Evolutionary conservation across 2,113 vertebrate species (phyloP).

Genomic region (Indri indri): DNA sequence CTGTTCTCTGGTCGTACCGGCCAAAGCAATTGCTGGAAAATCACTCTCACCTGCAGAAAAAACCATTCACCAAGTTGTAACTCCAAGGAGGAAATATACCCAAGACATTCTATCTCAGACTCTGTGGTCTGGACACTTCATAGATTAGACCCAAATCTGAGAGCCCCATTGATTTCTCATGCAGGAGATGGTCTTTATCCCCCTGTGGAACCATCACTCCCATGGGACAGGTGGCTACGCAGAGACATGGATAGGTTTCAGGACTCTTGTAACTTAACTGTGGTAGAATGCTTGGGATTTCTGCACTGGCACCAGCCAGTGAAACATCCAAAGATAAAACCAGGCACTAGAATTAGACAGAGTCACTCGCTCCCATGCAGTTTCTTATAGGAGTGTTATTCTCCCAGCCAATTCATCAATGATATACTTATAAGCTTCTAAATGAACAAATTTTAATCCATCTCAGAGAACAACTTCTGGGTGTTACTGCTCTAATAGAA

Average conservation of each 20-base stretch:
- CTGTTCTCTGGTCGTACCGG: not conserved
- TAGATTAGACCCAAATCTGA: not conserved
- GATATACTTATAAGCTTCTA: not conserved
- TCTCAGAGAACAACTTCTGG: not conserved
- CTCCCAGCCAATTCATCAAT: not conserved
- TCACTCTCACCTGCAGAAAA: constrained; percentile 42
- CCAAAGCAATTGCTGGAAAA: not conserved
- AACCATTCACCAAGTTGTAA: not conserved
- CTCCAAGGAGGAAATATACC: not conserved
- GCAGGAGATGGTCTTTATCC: not conserved
- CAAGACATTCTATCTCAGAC: not conserved
- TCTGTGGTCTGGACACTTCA: not conserved
- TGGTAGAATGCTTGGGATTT: not conserved
- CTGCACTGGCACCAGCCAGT: not conserved
- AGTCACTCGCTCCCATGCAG: not conserved
- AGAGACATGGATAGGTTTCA: not conserved
- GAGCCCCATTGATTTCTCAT: not conserved
- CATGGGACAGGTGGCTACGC: fast-evolving
- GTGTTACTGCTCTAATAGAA: not conserved
- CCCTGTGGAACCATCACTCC: not conserved
- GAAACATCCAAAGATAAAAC: not conserved
- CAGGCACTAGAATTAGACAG: not conserved
- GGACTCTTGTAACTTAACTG: not conserved
- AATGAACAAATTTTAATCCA: not conserved
- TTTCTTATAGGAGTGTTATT: not conserved